A percentile compares a stretch with the other conserved stretches of the same genome.
These are phyloP conservation scores for Pharmacophagus antenor DNA, from an alignment of 2,888 invertebrate species.

Conservation along the genomic window DNA sequence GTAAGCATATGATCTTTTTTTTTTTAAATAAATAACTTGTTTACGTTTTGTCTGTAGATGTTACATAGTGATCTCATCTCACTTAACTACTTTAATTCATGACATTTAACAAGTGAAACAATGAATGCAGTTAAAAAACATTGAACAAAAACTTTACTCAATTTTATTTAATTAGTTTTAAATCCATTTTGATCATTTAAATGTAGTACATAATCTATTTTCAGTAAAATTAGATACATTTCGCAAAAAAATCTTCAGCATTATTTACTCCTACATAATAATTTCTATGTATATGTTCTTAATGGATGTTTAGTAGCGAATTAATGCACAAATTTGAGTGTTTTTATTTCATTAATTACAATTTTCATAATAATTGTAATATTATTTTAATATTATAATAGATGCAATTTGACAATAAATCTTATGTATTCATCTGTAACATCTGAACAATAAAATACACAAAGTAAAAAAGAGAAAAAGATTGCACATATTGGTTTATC, in stretches of 20 bases:
- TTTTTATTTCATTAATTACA: conserved; percentile 5
- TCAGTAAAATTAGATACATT: too few relatives aligned
- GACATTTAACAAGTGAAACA: neutral
- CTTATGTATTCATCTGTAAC: neutral
- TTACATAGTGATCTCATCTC: conserved; percentile 72
- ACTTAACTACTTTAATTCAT: conserved; percentile 37
- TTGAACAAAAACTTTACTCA: neutral
- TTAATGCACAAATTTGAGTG: conserved; percentile 23
- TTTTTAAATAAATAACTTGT: conserved; percentile 49
- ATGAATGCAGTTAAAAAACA: neutral
- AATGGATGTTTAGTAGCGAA: neutral
- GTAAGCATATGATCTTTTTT: too few relatives aligned
- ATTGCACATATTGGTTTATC: neutral
- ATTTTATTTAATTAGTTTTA: neutral
- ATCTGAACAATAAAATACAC: neutral
- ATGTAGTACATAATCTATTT: neutral
- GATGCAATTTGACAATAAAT: conserved; percentile 10
- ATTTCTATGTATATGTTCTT: neutral
- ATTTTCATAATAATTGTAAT: conserved; percentile 3
- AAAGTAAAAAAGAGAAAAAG: neutral
- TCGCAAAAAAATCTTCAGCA: too few relatives aligned
- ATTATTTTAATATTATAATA: neutral
- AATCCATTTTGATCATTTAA: neutral
- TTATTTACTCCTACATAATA: neutral
- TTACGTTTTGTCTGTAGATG: conserved; percentile 68